Conservation (phyloP, 2,113 vertebrate genomes). For the Psammodynastes pulverulentus region DNA sequence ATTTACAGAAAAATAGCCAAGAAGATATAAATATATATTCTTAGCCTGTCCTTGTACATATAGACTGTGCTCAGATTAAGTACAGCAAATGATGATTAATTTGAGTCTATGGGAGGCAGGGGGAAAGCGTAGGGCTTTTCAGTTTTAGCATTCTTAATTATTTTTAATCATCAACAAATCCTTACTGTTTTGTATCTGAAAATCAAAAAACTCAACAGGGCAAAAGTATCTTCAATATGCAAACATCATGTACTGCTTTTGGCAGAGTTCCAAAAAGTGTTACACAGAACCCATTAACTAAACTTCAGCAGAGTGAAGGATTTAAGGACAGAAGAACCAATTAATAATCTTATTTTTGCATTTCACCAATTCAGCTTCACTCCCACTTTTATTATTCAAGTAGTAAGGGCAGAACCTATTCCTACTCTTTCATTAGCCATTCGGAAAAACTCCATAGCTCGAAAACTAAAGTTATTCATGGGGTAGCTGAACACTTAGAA, state of each 20-base stretch:
- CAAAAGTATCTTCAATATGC: not conserved
- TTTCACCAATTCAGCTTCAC: not conserved
- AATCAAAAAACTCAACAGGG: not conserved
- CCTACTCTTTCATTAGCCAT: not conserved
- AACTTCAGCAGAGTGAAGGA: not conserved
- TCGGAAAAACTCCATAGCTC: not conserved
- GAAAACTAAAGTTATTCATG: not conserved
- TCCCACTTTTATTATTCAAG: not conserved
- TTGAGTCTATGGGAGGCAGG: not conserved
- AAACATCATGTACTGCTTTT: not conserved
- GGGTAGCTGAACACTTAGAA: not conserved
- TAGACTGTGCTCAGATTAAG: not conserved
- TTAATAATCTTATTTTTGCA: not conserved
- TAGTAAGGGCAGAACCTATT: not conserved
- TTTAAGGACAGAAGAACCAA: not conserved
- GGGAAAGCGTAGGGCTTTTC: not conserved
- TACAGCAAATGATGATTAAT: not conserved
- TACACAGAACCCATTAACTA: not conserved
- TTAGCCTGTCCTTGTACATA: not conserved
- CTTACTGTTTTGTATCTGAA: not conserved
- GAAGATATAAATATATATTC: not conserved
- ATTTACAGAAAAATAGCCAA: not conserved
- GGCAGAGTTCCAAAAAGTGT: not conserved
- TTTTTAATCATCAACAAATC: not conserved
- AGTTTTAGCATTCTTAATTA: not conserved